Percentiles rank a stretch among this genome's conserved stretches.
Conservation (phyloP, 2,113 vertebrate genomes). For the Mustela lutreola region DNA sequence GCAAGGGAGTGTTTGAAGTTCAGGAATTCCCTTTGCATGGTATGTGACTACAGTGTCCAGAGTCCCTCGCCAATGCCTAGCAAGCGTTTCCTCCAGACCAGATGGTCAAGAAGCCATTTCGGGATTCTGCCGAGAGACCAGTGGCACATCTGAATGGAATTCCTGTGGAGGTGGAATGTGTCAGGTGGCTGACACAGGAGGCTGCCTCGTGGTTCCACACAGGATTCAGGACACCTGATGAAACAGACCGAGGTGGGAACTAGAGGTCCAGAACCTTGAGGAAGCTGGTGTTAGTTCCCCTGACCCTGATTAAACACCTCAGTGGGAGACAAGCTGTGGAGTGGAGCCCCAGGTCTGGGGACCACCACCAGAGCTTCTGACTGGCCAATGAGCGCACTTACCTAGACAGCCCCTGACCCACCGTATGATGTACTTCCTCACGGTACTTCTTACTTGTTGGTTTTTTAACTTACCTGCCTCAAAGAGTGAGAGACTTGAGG, state of each 20-base stretch:
- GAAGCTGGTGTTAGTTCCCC: not conserved
- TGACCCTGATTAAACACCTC: not conserved
- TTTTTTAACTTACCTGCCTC: not conserved
- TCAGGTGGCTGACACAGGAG: not conserved
- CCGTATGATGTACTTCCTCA: not conserved
- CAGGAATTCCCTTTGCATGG: not conserved
- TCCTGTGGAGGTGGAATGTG: not conserved
- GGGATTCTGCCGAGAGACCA: not conserved
- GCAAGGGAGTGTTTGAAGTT: not conserved
- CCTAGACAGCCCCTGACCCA: not conserved
- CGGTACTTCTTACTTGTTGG: rapidly evolving
- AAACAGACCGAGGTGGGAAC: not conserved
- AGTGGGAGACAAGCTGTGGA: not conserved
- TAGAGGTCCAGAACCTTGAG: not conserved
- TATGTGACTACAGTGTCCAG: not conserved
- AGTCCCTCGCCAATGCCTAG: not conserved
- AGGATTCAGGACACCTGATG: not conserved
- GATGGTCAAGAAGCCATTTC: not conserved
- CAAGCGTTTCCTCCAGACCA: not conserved
- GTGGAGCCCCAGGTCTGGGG: not conserved
- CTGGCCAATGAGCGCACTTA: too few species aligned
- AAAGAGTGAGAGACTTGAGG: not conserved
- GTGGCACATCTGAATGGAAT: not conserved
- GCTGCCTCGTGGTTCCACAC: not conserved
- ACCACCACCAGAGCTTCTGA: not conserved